phyloP scores from a whole-genome alignment of 2,113 vertebrate species.

The Scytalopus superciliaris region DNA sequence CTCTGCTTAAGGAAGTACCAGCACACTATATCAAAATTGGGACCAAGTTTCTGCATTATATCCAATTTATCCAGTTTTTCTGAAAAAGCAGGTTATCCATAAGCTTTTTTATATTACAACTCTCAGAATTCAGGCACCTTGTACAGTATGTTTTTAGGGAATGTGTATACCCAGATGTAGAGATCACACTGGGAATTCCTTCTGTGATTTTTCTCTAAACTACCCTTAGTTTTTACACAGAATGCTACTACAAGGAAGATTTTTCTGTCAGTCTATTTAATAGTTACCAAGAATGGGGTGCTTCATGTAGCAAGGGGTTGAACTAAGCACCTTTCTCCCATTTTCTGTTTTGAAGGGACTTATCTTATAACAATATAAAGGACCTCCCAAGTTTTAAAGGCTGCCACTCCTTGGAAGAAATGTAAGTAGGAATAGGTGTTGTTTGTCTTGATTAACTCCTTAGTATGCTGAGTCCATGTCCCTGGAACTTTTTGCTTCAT shows the following conservation, averaged over 20 bases:
- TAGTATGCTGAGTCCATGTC: not conserved
- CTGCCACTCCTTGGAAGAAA: constrained; percentile 89
- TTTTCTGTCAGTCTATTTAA: not conserved
- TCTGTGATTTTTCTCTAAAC: not conserved
- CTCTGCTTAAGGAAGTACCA: not conserved
- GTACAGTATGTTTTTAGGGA: not conserved
- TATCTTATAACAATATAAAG: constrained; percentile 92
- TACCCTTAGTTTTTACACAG: not conserved
- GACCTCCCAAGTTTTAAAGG: constrained; percentile 87
- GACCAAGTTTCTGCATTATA: not conserved
- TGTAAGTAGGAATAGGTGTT: constrained; percentile 81
- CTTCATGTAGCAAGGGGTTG: not conserved
- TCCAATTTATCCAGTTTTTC: not conserved
- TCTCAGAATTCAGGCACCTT: not conserved
- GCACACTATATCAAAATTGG: not conserved
- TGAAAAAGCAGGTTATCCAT: not conserved
- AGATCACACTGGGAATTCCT: not conserved
- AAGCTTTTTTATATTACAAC: not conserved
- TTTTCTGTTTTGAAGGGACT: constrained; percentile 78
- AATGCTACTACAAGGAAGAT: not conserved
- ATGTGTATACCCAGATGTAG: rapidly evolving
- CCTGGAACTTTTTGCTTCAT: not conserved
- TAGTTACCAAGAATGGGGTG: not conserved
- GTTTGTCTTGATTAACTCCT: not conserved
- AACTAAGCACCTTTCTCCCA: not conserved